Percentiles rank a stretch among this genome's conserved stretches.
phyloP scores from a whole-genome alignment of 2,113 vertebrate genomes.

The Grallaria varia region DNA sequence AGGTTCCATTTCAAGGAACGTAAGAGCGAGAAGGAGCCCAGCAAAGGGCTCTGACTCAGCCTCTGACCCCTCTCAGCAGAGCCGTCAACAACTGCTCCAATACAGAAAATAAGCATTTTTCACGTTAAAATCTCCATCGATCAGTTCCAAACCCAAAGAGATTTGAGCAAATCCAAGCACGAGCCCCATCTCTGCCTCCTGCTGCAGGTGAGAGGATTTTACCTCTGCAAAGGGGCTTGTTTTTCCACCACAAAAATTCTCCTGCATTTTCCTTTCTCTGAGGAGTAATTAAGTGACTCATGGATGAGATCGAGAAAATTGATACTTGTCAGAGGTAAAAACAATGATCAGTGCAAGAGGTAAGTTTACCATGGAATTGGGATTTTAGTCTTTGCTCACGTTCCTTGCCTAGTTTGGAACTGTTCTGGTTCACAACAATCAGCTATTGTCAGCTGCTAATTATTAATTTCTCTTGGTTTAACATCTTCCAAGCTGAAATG shows the following conservation, averaged over 20 bases:
- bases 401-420: not conserved
- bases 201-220: conserved; percentile 13
- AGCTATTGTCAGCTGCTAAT: conserved; percentile 25
- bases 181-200: not conserved
- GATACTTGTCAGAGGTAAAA: conserved; percentile 60
- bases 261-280: conserved; percentile 31
- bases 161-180: rapidly evolving
- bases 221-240: not conserved
- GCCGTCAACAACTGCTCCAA: not conserved
- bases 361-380: not conserved
- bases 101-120: not conserved
- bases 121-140: not conserved
- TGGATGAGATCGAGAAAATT: conserved; percentile 51
- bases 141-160: not conserved
- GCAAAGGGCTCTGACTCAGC: not conserved
- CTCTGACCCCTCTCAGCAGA: not conserved
- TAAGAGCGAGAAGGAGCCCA: not conserved
- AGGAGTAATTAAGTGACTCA: conserved; percentile 63
- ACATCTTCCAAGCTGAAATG: not conserved
- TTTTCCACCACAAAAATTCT: conserved; percentile 35
- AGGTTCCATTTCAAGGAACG: not conserved
- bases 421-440: conserved; percentile 13
- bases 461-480: conserved; percentile 32
- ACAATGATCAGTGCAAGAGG: conserved; percentile 32
- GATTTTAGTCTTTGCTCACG: not conserved